phyloP scores from a whole-genome alignment of 2,888 invertebrate genomes.

The Hymenopus coronatus region DNA sequence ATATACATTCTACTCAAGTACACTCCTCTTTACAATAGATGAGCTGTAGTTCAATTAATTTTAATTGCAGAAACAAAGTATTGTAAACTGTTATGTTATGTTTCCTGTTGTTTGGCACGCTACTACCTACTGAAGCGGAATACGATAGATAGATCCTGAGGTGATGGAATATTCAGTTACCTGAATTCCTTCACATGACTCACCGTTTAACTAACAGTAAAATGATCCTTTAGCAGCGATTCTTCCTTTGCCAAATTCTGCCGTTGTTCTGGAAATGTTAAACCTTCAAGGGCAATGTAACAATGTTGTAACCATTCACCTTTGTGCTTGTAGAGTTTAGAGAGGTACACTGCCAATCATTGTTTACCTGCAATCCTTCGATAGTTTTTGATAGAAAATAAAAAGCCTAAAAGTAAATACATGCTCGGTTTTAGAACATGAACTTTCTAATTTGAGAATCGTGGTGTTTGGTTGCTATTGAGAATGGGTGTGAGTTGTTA shows the following conservation, averaged over 20 bases:
- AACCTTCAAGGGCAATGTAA: background rate
- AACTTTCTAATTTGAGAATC: background rate
- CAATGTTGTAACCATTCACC: background rate
- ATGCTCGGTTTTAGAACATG: background rate
- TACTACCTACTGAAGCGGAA: too few species aligned
- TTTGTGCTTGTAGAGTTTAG: background rate
- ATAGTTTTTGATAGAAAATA: background rate
- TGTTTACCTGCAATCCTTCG: background rate
- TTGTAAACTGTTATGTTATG: too few species aligned
- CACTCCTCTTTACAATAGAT: too few species aligned
- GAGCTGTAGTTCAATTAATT: too few species aligned
- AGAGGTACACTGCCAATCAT: background rate
- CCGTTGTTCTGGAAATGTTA: background rate
- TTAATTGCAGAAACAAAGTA: too few species aligned
- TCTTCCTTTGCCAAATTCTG: background rate
- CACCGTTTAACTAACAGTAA: background rate
- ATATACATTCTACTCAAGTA: too few species aligned
- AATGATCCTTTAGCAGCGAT: background rate
- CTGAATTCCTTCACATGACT: background rate
- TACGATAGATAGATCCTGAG: background rate
- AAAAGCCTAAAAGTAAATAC: background rate
- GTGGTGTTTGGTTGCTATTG: background rate
- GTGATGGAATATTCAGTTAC: background rate
- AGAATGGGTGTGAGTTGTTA: background rate
- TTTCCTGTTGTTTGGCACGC: too few species aligned